Evolutionary conservation across 2,797 vertebrate genomes (phyloP), one percentile per base, ranked within the genome.

Genomic region (Argyrosomus regius): DNA sequence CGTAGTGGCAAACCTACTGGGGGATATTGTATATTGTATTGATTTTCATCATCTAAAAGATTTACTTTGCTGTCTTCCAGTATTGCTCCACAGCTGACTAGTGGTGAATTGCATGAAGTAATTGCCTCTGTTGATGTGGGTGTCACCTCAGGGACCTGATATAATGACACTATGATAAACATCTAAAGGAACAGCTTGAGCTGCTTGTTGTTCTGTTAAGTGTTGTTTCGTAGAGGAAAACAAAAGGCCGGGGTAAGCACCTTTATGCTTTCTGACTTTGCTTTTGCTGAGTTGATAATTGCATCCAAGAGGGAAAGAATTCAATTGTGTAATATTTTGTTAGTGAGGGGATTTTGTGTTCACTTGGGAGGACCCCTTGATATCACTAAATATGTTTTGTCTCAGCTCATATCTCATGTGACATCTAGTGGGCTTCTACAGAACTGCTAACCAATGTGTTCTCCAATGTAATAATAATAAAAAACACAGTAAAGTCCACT

Each of bases 61-160:
- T 84, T 76, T 39, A 77, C 79, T 85, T 58, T 78, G 68, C 48
- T 61, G 48, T 83, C 72, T 88, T 69, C 77, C 43, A 67, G 73
- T 77, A 77, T 75, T 76, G 66, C 61, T 77, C 66, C 75, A 87
- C 77, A 86, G 87, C 80, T 88, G 75, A 85, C 75, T 87, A 31
- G 74, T 49, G 43, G 80, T 63, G 78, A 86, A 83, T 56, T 10
- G 22, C 41, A 8, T 54, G 3, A 72, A 65, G 78, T 85, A 89
- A 90, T 86, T 91, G 69, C 80, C 80, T 89, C 85, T 84, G 89
- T 83, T 91, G 81, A 89, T 84, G 72, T 85, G 80, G 77, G 82
- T 72, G 79, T 87, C 80, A 80, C 90, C 68, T 83, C 59, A 10
- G 92, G 87, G 87, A 91, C 62, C 16, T 41, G 72, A 71, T 74